phyloP scores from a whole-genome alignment of 2,113 vertebrate species.

The Hyla sarda region DNA sequence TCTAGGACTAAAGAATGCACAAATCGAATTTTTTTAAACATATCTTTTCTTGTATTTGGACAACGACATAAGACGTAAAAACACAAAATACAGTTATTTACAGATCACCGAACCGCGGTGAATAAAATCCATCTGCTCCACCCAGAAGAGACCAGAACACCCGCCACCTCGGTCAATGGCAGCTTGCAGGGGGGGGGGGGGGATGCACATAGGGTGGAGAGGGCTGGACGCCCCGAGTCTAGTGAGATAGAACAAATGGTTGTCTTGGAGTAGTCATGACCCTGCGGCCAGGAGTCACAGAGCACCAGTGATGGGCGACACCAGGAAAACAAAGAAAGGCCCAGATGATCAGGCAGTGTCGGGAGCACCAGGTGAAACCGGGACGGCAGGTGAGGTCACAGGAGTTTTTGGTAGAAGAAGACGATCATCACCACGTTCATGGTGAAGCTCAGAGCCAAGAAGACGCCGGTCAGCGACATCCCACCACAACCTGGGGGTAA shows the following conservation, averaged over 20 bases:
- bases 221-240: neutral
- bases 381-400: conserved; percentile 61
- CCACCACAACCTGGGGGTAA: conserved; percentile 72
- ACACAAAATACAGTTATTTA: neutral
- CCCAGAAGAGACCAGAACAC: neutral
- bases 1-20: too few species aligned
- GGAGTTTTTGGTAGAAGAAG: conserved; percentile 83
- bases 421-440: conserved; percentile 84
- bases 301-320: conserved; percentile 25
- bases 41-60: neutral
- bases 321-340: neutral
- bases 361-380: conserved; percentile 27
- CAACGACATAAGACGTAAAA: neutral
- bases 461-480: conserved; percentile 71
- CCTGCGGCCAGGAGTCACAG: neutral
- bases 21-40: too few species aligned
- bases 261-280: neutral
- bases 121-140: neutral
- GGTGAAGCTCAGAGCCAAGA: conserved; percentile 84
- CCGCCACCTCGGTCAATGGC: neutral
- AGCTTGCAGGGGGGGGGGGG: neutral
- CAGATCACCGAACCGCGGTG: neutral
- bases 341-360: conserved; percentile 3
- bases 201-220: neutral
- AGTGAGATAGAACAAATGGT: neutral